Evolutionary conservation across 2,888 invertebrate species (phyloP).

Genomic region (Auanema sp.): DNA sequence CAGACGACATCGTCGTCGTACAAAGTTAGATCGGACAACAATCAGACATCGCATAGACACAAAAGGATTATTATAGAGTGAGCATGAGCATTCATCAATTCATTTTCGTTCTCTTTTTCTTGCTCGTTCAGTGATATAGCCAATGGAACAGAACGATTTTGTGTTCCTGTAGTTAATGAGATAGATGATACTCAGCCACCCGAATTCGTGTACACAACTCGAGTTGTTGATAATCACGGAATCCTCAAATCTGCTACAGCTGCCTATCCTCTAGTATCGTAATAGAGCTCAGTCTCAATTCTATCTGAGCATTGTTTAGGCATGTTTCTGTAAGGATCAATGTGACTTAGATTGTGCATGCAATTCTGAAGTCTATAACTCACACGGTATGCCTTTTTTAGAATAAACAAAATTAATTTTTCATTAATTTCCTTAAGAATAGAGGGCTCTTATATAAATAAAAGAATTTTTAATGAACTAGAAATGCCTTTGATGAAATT

Average conservation of each 20-base stretch:
- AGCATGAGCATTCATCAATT: not conserved
- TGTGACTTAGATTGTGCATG: slow-evolving; percentile 20
- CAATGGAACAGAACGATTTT: slow-evolving; percentile 37
- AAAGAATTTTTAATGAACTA: too few relatives aligned
- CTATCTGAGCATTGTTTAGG: slow-evolving; percentile 9
- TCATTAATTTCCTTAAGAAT: too few relatives aligned
- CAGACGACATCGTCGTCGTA: too few relatives aligned
- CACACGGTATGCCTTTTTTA: not conserved
- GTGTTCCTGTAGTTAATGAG: slow-evolving; percentile 34
- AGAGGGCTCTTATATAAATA: too few relatives aligned
- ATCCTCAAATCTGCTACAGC: slow-evolving; percentile 9
- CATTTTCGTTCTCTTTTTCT: too few relatives aligned
- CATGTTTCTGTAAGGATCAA: slow-evolving; percentile 11
- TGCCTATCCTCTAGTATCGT: too few relatives aligned
- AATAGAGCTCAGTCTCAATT: not conserved
- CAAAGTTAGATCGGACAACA: too few relatives aligned
- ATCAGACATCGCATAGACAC: too few relatives aligned
- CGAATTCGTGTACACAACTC: slow-evolving; percentile 29
- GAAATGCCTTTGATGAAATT: too few relatives aligned
- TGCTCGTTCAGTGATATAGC: slow-evolving; percentile 37
- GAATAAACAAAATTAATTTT: too few relatives aligned
- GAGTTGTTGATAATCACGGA: slow-evolving; percentile 28
- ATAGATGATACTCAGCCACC: slow-evolving; percentile 12
- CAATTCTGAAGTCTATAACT: slow-evolving; percentile 16
- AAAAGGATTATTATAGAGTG: too few relatives aligned